Percentiles rank a stretch among this genome's conserved stretches.
phyloP scores from a whole-genome alignment of 2,888 invertebrate genomes.

The Electrophaes corylata region DNA sequence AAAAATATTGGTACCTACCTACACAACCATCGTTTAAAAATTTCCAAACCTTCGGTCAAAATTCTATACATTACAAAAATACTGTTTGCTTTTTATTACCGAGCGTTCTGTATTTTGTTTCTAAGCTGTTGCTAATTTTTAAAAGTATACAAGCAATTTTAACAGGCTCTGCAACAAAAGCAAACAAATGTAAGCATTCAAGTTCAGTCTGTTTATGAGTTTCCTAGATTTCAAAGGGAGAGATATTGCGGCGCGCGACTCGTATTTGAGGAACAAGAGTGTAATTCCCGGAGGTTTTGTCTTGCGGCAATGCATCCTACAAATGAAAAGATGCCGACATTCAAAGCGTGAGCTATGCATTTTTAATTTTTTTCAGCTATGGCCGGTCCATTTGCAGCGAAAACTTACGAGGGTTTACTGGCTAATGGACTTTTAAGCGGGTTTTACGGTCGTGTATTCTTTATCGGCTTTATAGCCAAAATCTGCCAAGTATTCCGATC shows the following conservation, averaged over 20 bases:
- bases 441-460: slow-evolving; percentile 41
- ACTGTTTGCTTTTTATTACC: background rate
- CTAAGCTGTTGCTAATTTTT: slow-evolving; percentile 30
- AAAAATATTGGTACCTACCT: too few species aligned
- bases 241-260: slow-evolving; percentile 69
- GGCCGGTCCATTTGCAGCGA: slow-evolving; percentile 51
- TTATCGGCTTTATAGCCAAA: slow-evolving; percentile 34
- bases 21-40: too few species aligned
- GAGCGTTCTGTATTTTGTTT: slow-evolving; percentile 6
- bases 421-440: slow-evolving; percentile 62
- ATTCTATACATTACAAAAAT: too few species aligned
- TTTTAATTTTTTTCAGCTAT: slow-evolving; percentile 64
- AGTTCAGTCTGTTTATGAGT: slow-evolving; percentile 73
- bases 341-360: slow-evolving; percentile 69
- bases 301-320: slow-evolving; percentile 71
- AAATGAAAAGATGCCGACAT: slow-evolving; percentile 75
- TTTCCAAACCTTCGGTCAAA: too few species aligned
- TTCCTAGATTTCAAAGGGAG: slow-evolving; percentile 74
- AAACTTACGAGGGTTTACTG: slow-evolving; percentile 50
- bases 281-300: slow-evolving; percentile 80
- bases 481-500: slow-evolving; percentile 52
- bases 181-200: slow-evolving; percentile 62
- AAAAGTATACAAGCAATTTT: slow-evolving; percentile 49
- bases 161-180: slow-evolving; percentile 51
- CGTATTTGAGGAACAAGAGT: slow-evolving; percentile 78